Conservation (phyloP, 2,113 vertebrate species). For the Labrus mixtus region DNA sequence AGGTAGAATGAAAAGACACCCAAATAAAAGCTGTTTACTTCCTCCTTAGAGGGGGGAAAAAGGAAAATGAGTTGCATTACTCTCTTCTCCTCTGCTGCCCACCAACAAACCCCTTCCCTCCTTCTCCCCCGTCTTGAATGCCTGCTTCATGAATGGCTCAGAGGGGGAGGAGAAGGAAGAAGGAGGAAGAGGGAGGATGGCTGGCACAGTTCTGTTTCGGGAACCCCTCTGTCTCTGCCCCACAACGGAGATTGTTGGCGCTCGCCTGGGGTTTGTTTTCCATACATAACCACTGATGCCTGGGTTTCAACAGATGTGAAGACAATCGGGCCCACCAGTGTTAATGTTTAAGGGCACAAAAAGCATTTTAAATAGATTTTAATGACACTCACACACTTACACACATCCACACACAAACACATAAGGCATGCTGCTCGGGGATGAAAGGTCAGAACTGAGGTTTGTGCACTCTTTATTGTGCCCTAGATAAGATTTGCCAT, state of each 20-base stretch:
- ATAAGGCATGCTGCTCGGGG: slow-evolving; percentile 14
- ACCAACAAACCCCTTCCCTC: neutral
- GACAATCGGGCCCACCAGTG: slow-evolving; percentile 33
- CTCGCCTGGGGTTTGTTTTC: slow-evolving; percentile 43
- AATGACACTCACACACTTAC: slow-evolving; percentile 11
- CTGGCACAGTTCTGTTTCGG: slow-evolving; percentile 42
- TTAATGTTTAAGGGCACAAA: slow-evolving; percentile 32
- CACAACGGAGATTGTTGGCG: slow-evolving; percentile 11
- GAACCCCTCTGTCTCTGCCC: slow-evolving; percentile 20
- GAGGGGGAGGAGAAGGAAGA: slow-evolving; percentile 2
- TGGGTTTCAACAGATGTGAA: slow-evolving; percentile 57
- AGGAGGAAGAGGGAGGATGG: slow-evolving; percentile 16
- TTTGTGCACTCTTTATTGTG: slow-evolving; percentile 52
- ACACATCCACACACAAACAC: slow-evolving; percentile 5
- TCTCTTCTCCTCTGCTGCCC: slow-evolving; percentile 7
- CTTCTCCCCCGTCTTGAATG: slow-evolving; percentile 40
- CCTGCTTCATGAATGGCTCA: slow-evolving; percentile 50
- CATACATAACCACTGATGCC: slow-evolving; percentile 10
- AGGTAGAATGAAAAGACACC: slow-evolving; percentile 53
- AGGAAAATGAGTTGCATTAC: slow-evolving; percentile 38
- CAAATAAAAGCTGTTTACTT: slow-evolving; percentile 71
- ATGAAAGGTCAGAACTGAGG: slow-evolving; percentile 70
- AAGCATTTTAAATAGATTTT: slow-evolving; percentile 44
- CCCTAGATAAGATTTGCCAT: slow-evolving; percentile 68
- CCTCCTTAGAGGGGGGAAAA: slow-evolving; percentile 47